Conservation (phyloP, 1,140 invertebrate genomes). For the Drosophila lini region DNA sequence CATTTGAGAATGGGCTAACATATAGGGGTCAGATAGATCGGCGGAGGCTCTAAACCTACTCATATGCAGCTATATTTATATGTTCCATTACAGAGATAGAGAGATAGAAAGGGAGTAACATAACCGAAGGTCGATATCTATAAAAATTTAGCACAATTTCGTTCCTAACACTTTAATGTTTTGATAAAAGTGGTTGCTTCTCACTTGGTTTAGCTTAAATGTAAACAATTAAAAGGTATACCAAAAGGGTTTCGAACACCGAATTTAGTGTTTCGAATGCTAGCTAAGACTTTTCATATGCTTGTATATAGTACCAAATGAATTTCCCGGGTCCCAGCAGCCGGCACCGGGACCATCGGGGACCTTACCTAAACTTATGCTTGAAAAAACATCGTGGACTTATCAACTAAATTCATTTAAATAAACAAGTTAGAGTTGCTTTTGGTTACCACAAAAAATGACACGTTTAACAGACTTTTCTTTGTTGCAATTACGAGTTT, state of each 20-base stretch:
- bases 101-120: conserved; percentile 25
- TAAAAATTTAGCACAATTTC: conserved; percentile 76
- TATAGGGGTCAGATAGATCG: conserved; percentile 6
- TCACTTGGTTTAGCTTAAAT: conserved; percentile 40
- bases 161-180: conserved; percentile 46
- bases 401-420: conserved; percentile 63
- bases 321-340: conserved; percentile 41
- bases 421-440: conserved; percentile 65
- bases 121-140: conserved; percentile 59
- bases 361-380: conserved; percentile 50
- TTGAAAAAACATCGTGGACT: conserved; percentile 50
- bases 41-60: conserved; percentile 43
- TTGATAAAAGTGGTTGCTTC: conserved; percentile 30
- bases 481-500: conserved; percentile 57
- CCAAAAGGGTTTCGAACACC: conserved; percentile 66
- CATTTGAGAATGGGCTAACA: conserved; percentile 40
- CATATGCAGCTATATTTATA: conserved; percentile 74
- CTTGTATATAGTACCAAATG: conserved; percentile 47
- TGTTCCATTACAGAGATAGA: conserved; percentile 14
- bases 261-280: conserved; percentile 44
- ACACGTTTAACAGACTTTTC: conserved; percentile 80
- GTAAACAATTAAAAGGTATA: conserved; percentile 71
- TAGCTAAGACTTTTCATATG: conserved; percentile 61
- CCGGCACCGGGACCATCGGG: conserved; percentile 49
- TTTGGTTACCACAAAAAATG: conserved; percentile 75